Evolutionary conservation across 2,113 vertebrate species (phyloP), one percentile per base, ranked within the genome.

Genomic region (Hypocryptadius cinnamomeus): DNA sequence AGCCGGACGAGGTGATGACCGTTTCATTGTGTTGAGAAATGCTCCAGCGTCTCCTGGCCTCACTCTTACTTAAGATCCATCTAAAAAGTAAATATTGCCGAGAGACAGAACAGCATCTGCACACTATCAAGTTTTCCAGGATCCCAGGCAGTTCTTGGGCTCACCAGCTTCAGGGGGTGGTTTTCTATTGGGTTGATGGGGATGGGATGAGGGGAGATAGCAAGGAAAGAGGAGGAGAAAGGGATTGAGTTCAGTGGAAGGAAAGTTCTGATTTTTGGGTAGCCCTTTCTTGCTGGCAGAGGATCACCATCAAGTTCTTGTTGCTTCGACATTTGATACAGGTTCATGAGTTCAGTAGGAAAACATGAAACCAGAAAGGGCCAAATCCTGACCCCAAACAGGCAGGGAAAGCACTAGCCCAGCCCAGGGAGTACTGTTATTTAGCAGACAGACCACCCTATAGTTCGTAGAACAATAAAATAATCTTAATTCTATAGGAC

Each of bases 291-390:
- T 10, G 1, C 85, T 94, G 87, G 92, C 95, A 94, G 79, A 95
- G 60, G 61, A 92, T 90, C 82, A 79, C 45, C 83, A 79, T 76
- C 87, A 47, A 93, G 33, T 92, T 94, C 76, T 93, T 85, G 45
- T 14, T 94, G 91, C 57, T 92, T 93, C 0, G 33, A 96, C 76
- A 97, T 97, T 96, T 1, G 85, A 97, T 96, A 96, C 59, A 94
- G 47, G 92, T 95, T 97, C 94, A 94, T 56, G 93, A 96, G 96
- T 96, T 96, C 95, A 96, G 65, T 54, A 86, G 30, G 47, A 96
- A 96, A 92, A 94, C 89, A 88, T 51, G 65, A 97, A 95, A 96
- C 93, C 83, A 90, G 83, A 84, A 94, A 89, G 86, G 90, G 88
- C 90, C 68, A 89, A 88, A 95, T 96, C 44, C 86, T 96, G 96